Evolutionary conservation across 2,113 vertebrate species (phyloP).

Genomic region (Ia io): DNA sequence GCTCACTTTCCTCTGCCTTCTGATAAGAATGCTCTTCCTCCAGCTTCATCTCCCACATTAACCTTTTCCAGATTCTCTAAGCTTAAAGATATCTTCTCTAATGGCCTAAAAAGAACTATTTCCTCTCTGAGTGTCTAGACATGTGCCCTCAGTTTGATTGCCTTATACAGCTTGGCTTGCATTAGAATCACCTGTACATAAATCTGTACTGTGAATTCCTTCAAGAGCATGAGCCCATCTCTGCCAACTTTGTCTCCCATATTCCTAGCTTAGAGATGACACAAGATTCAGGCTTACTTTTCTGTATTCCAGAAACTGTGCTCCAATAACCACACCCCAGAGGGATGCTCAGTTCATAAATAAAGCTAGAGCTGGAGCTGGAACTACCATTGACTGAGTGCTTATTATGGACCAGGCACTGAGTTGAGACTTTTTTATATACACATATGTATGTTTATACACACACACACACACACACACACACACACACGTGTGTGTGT

Average conservation of each 20-base stretch:
- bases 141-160: background rate
- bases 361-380: background rate
- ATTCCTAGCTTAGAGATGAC: background rate
- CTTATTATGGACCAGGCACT: background rate
- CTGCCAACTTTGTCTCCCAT: background rate
- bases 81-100: background rate
- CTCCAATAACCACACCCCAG: background rate
- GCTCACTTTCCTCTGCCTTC: background rate
- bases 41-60: background rate
- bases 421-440: background rate
- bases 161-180: background rate
- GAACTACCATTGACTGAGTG: background rate
- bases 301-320: background rate
- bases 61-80: background rate
- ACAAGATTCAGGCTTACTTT: background rate
- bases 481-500: no score
- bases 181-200: background rate
- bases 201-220: background rate
- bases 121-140: background rate
- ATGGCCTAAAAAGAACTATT: background rate
- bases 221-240: background rate
- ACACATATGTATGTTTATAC: background rate
- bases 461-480: no score
- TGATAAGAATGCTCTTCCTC: background rate
- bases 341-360: background rate